Evolutionary conservation across 1,140 invertebrate species (phyloP).

Genomic region (Araneus ventricosus): DNA sequence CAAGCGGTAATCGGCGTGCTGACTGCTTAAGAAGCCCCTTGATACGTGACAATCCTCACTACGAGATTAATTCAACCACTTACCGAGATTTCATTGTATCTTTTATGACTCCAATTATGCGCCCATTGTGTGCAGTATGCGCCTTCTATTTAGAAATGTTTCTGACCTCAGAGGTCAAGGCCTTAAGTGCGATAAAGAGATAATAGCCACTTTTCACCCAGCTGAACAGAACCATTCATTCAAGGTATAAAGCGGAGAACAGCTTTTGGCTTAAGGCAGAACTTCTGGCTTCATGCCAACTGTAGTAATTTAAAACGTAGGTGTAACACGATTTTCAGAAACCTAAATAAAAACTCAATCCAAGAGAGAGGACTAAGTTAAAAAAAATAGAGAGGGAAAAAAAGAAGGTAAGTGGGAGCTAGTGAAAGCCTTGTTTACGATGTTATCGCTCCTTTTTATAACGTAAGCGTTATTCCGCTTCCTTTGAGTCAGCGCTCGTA

Average conservation of each 20-base stretch:
- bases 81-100: constrained; percentile 65
- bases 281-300: constrained; percentile 59
- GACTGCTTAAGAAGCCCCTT: not conserved
- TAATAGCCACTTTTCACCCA: constrained; percentile 67
- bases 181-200: constrained; percentile 56
- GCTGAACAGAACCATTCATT: constrained; percentile 69
- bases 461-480: constrained; percentile 60
- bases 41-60: not conserved
- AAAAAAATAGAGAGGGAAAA: not conserved
- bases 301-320: constrained; percentile 70
- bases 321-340: constrained; percentile 61
- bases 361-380: not conserved
- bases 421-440: constrained; percentile 68
- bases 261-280: constrained; percentile 11
- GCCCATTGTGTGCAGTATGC: constrained; percentile 50
- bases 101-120: constrained; percentile 68
- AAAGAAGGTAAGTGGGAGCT: not conserved
- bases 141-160: constrained; percentile 64
- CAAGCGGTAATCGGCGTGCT: not conserved
- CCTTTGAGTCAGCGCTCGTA: constrained; percentile 55
- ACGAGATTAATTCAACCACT: constrained; percentile 47
- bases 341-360: constrained; percentile 45
- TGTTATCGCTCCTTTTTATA: constrained; percentile 68
- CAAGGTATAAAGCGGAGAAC: constrained; percentile 36
- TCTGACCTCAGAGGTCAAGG: constrained; percentile 55